phyloP scores from a whole-genome alignment of 2,113 vertebrate species.

The Typhlomys cinereus region DNA sequence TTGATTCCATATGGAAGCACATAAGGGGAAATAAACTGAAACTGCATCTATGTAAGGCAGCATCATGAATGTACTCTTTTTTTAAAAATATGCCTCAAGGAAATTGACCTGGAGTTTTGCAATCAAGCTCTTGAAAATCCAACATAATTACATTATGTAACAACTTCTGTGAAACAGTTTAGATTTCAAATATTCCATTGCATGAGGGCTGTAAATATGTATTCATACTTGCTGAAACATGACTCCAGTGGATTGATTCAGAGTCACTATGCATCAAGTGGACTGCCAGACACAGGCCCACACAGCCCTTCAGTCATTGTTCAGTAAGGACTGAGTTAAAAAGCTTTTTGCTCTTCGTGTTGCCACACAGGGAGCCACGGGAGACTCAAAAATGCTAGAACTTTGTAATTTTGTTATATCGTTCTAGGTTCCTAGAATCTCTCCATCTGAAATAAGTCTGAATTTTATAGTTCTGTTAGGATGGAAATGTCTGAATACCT shows the following conservation, averaged over 20 bases:
- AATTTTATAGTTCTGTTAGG: not conserved
- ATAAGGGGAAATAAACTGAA: not conserved
- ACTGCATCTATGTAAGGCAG: not conserved
- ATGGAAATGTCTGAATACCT: not conserved
- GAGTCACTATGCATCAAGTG: not conserved
- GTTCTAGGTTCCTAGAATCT: not conserved
- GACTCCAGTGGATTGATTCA: slow-evolving; percentile 10
- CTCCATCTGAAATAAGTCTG: slow-evolving; percentile 22
- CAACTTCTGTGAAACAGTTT: slow-evolving; percentile 24
- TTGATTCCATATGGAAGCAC: slow-evolving; percentile 12
- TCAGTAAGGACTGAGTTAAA: not conserved
- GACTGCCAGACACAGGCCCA: not conserved
- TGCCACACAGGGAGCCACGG: not conserved
- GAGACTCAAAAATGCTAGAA: not conserved
- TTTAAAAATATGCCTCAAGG: not conserved
- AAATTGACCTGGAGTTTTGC: slow-evolving; percentile 43
- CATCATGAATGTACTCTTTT: not conserved
- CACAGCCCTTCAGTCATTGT: not conserved
- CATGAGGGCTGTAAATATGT: not conserved
- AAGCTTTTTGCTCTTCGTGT: not conserved
- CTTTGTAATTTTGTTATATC: not conserved
- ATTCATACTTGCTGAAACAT: not conserved
- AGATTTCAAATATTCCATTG: slow-evolving; percentile 42
- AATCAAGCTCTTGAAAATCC: not conserved
- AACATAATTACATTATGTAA: slow-evolving; percentile 11